Evolutionary conservation across 2,888 invertebrate genomes (phyloP).

Genomic region (Lordiphosa andalusiaca): DNA sequence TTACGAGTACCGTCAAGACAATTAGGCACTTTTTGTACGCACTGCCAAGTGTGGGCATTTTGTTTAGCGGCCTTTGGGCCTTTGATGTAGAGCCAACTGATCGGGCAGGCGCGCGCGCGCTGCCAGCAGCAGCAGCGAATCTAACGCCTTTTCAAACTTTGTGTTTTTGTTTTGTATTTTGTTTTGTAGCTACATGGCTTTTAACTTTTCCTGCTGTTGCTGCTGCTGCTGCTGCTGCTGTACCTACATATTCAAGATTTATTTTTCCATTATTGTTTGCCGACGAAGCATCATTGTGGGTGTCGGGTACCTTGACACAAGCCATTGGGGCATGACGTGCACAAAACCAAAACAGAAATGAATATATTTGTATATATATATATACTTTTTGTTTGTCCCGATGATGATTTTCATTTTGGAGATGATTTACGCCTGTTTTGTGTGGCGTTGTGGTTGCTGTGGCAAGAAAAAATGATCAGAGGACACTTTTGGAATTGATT

Average conservation of each 20-base stretch:
- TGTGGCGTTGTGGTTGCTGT: too few species aligned
- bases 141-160: conserved; percentile 68
- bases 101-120: conserved; percentile 53
- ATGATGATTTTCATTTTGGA: too few species aligned
- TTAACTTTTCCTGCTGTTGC: conserved; percentile 43
- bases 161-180: conserved; percentile 22
- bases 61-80: conserved; percentile 65
- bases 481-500: too few species aligned
- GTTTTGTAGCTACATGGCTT: conserved; percentile 51
- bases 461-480: too few species aligned
- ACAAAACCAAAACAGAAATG: conserved; percentile 28
- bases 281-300: conserved; percentile 62
- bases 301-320: conserved; percentile 65
- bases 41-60: conserved; percentile 67
- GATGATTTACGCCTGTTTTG: too few species aligned
- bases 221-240: conserved; percentile 27
- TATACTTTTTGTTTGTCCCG: too few species aligned
- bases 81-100: conserved; percentile 52
- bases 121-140: conserved; percentile 55
- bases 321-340: conserved; percentile 62
- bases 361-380: background rate
- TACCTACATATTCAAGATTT: conserved; percentile 56
- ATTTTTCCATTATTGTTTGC: conserved; percentile 69
- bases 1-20: conserved; percentile 73
- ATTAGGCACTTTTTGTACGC: conserved; percentile 66